Evolutionary conservation across 2,888 invertebrate genomes (phyloP).

Genomic region (Metallyticus violacea): DNA sequence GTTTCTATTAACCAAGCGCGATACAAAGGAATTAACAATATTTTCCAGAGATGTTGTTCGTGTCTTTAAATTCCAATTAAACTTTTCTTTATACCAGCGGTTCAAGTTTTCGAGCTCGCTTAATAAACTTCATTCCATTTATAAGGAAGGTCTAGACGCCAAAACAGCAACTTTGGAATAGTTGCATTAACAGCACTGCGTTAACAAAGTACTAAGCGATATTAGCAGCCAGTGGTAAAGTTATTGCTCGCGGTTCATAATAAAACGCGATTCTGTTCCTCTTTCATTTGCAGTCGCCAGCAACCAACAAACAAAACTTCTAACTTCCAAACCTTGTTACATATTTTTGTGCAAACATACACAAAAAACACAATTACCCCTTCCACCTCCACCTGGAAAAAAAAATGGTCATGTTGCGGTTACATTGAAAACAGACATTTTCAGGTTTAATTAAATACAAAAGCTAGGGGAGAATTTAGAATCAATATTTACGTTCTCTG

Average conservation of each 20-base stretch:
- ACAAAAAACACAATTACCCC: background rate
- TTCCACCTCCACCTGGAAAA: background rate
- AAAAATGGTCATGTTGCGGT: background rate
- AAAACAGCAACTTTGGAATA: background rate
- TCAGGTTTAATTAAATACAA: background rate
- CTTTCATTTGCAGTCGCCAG: background rate
- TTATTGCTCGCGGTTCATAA: background rate
- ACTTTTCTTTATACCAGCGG: background rate
- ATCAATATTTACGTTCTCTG: background rate
- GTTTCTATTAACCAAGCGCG: too few relatives aligned
- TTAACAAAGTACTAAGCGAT: background rate
- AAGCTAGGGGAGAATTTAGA: background rate
- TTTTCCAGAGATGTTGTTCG: background rate
- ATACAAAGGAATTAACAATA: background rate
- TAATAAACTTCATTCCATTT: background rate
- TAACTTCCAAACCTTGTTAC: background rate
- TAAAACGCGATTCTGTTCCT: background rate
- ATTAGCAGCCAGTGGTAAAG: background rate
- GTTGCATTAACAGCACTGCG: background rate
- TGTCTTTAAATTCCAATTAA: background rate
- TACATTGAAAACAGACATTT: background rate
- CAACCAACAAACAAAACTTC: background rate
- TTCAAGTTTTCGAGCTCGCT: background rate
- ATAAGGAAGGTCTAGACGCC: background rate
- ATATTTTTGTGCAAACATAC: background rate